Percentiles rank a stretch among this genome's conserved stretches.
Evolutionary conservation across 2,888 invertebrate genomes (phyloP).

Genomic region (Lathronympha strigana): DNA sequence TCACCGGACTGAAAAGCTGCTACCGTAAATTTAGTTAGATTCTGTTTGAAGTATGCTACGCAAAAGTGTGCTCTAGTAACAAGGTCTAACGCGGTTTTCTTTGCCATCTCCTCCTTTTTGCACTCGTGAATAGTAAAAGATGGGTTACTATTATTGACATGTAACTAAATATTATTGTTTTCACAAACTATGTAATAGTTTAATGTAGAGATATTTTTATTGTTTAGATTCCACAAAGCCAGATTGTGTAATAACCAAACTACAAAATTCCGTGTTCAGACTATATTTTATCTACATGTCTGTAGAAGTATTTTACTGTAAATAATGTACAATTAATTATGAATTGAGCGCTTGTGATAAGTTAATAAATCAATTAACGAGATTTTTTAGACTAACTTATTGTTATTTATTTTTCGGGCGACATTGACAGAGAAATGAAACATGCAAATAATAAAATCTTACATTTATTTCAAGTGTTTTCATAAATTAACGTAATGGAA

Average conservation of each 20-base stretch:
- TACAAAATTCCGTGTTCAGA: conserved; percentile 12
- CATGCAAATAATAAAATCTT: conserved; percentile 71
- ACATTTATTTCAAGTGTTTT: conserved; percentile 73
- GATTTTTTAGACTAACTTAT: conserved; percentile 37
- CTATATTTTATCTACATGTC: conserved; percentile 48
- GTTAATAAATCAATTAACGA: conserved; percentile 42
- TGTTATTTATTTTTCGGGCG: conserved; percentile 37
- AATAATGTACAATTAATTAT: conserved; percentile 78
- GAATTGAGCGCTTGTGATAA: conserved; percentile 59
- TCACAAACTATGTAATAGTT: neutral
- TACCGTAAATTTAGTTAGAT: neutral
- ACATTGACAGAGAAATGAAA: conserved; percentile 63
- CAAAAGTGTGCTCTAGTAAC: no score
- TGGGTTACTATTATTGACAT: neutral
- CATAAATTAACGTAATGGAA: conserved; percentile 75
- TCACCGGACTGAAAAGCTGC: neutral
- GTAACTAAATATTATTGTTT: neutral
- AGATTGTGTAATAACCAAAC: conserved; percentile 1
- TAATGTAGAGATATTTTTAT: neutral
- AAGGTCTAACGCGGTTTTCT: no score
- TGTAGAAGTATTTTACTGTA: conserved; percentile 67
- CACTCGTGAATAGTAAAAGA: neutral
- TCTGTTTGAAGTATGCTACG: no score
- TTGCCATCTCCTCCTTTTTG: no score
- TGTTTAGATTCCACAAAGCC: neutral